phyloP scores from a whole-genome alignment of 2,888 invertebrate genomes.

The Pristionchus arcanus region DNA sequence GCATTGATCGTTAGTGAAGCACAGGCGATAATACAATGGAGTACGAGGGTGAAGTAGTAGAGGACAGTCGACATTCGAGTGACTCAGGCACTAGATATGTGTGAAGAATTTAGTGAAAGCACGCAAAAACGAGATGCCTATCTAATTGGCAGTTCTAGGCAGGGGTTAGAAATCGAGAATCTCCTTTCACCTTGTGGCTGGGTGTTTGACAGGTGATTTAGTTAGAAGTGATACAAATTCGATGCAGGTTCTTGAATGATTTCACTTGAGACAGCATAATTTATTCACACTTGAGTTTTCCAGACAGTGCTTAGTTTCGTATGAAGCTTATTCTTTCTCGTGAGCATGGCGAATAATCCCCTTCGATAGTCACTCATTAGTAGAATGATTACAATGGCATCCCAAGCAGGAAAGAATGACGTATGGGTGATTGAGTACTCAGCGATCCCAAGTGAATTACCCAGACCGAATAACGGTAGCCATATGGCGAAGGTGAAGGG shows the following conservation, averaged over 20 bases:
- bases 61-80: background rate
- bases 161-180: slow-evolving; percentile 3
- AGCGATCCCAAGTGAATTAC: background rate
- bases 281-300: background rate
- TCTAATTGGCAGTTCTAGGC: slow-evolving; percentile 1
- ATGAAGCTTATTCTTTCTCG: background rate
- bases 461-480: background rate
- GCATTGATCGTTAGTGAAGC: background rate
- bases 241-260: background rate
- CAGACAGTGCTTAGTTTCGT: background rate
- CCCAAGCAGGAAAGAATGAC: background rate
- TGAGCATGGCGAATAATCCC: background rate
- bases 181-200: background rate
- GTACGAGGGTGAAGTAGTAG: slow-evolving; percentile 5
- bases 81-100: background rate
- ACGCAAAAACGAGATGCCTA: background rate
- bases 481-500: background rate
- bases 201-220: background rate
- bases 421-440: background rate
- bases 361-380: background rate
- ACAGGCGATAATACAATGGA: background rate
- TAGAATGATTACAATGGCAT: background rate
- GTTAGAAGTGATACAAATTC: background rate
- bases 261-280: background rate
- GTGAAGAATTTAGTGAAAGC: background rate